Evolutionary conservation across 2,797 vertebrate genomes (phyloP), one percentile per base, ranked within the genome.

Genomic region (Siniperca undulata): DNA sequence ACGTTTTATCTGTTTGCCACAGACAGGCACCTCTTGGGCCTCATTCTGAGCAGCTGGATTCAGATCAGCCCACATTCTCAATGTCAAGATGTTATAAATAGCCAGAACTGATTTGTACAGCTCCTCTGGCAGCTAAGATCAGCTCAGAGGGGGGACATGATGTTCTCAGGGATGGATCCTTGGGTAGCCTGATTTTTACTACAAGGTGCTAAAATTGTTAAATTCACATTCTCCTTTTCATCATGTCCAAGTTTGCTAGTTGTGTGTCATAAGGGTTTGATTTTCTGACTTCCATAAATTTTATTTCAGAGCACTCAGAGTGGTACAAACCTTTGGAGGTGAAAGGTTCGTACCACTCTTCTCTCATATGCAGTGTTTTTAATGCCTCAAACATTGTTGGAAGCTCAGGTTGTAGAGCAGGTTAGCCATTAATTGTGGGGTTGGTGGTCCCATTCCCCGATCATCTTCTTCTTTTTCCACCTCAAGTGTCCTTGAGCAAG

Each of bases 71-170:
- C 89, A 90, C 91, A 94, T 93, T 93, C 92, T 94, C 90, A 91
- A 91, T 91, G 92, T 94, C 90, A 92, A 91, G 84, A 88, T 90
- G 91, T 91, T 90, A 94, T 92, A 95, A 95, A 94, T 93, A 95
- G 89, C 91, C 79, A 82, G 77, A 83, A 91, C 89, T 89, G 94
- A 93, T 93, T 92, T 79, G 84, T 81, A 73, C 83, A 77, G 88
- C 84, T 88, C 83, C 82, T 81, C 77, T 89, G 82, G 80, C 84
- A 84, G 89, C 83, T 77, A 53, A 73, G 74, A 87, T 74, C 79
- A 66, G 60, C 70, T 83, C 78, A 80, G 66, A 20, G 38, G 71
- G 70, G 64, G 76, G 75, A 58, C 3, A 24, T 44, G 62, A 68
- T 83, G 84, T 83, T 85, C 81, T 75, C 68, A 67, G 66, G 65